These are phyloP conservation scores for Dorcus parallelipipedus DNA, from an alignment of 2,888 invertebrate species.

Conservation along the genomic window DNA sequence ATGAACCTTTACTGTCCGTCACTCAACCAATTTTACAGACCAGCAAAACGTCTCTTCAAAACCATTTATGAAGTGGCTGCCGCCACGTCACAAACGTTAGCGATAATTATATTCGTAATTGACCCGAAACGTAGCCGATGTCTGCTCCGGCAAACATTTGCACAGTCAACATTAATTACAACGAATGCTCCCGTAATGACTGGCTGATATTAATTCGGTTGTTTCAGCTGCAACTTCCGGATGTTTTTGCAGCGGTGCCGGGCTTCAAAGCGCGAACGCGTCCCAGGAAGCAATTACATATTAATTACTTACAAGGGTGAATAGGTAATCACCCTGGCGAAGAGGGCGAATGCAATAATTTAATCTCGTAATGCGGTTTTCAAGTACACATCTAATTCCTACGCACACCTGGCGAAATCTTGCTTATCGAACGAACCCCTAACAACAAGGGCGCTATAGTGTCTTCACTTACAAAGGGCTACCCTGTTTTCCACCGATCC, in stretches of 20 bases:
- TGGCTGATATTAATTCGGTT: conserved; percentile 9
- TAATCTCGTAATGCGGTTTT: neutral
- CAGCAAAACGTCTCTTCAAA: neutral
- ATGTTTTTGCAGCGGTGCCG: neutral
- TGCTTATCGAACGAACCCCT: neutral
- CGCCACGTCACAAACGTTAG: neutral
- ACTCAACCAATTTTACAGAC: too few species aligned
- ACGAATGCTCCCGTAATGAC: conserved; percentile 8
- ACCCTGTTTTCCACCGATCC: conserved; percentile 23
- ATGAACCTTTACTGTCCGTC: too few species aligned
- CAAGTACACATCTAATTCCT: neutral
- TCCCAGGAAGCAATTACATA: conserved; percentile 9
- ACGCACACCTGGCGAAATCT: neutral
- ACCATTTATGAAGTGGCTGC: neutral
- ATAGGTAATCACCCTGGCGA: conserved; percentile 24
- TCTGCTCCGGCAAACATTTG: conserved; percentile 8
- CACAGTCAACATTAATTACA: conserved; percentile 12
- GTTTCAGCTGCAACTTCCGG: conserved; percentile 3
- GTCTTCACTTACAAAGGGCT: neutral
- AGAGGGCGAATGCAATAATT: neutral
- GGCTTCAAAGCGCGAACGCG: neutral
- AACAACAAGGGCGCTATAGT: neutral
- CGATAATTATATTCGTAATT: conserved; percentile 12
- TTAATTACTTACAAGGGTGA: conserved; percentile 27
- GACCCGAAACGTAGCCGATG: conserved; percentile 6